phyloP scores from a whole-genome alignment of 2,113 vertebrate species.

The Zosterops japonicus region DNA sequence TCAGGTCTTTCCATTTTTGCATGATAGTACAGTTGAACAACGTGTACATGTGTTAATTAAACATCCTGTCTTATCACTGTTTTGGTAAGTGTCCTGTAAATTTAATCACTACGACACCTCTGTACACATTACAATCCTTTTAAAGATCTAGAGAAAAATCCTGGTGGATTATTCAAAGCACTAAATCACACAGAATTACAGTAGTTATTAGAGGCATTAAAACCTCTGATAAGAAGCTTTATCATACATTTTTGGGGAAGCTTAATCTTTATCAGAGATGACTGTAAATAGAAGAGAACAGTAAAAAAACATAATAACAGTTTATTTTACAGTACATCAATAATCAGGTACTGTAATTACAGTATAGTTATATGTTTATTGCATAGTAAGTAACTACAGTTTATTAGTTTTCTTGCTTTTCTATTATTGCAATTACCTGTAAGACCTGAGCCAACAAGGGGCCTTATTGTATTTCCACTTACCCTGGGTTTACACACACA shows the following conservation, averaged over 20 bases:
- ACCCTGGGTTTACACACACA: background rate
- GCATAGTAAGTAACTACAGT: background rate
- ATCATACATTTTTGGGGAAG: slow-evolving; percentile 57
- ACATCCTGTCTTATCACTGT: slow-evolving; percentile 57
- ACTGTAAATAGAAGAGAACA: slow-evolving; percentile 65
- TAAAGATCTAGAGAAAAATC: slow-evolving; percentile 73
- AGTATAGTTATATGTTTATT: slow-evolving; percentile 41
- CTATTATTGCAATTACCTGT: background rate
- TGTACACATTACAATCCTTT: slow-evolving; percentile 69
- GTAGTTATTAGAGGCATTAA: slow-evolving; percentile 66
- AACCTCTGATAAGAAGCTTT: slow-evolving; percentile 66
- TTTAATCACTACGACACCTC: slow-evolving; percentile 62
- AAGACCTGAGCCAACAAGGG: background rate
- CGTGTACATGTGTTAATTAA: slow-evolving; percentile 45
- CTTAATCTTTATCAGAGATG: slow-evolving; percentile 55
- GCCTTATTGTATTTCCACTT: background rate
- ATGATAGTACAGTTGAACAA: slow-evolving; percentile 29
- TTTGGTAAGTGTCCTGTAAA: slow-evolving; percentile 62
- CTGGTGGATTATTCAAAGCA: slow-evolving; percentile 69
- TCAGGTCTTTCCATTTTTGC: slow-evolving; percentile 30
- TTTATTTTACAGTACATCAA: slow-evolving; percentile 60
- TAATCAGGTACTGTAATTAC: slow-evolving; percentile 59
- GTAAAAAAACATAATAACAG: slow-evolving; percentile 18
- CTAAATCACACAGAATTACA: slow-evolving; percentile 70
- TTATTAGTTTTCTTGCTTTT: slow-evolving; percentile 2